Evolutionary conservation across 2,888 invertebrate species (phyloP), one percentile per base, ranked within the genome.

Genomic region (Papilio elwesi): DNA sequence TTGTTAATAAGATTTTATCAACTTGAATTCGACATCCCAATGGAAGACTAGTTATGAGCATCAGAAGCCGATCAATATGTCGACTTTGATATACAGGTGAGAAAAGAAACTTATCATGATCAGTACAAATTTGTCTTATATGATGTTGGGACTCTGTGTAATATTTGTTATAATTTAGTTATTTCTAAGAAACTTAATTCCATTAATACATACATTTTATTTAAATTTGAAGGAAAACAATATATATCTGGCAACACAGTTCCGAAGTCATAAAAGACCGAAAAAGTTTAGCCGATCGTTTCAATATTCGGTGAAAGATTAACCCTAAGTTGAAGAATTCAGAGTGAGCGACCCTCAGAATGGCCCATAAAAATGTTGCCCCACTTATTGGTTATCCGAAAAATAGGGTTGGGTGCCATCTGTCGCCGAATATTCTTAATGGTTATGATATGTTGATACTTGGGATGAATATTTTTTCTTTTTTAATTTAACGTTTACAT

Each of bases 291-390:
- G 82, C 83, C 84, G 79, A 55, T 84, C 80, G 83, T 83, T 83
- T 84, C 86, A 89, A 87, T 89, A 89, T 85, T 88, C 88, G 79
- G 82, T 83, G 84, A 84, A 88, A 89, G 89, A 90, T 89, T 89
- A 89, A 85, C 86, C 82, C 80, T 80, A 87, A 87, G 80, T 88
- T 85, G 83, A 87, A 85, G 87, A 88, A 90, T 89, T 87, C 85
- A 81, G 85, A 85, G 81, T 85, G 85, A 85, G 79, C 85, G 85
- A 87, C 87, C 88, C 85, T 85, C 79, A 78, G 81, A 86, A 85
- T 85, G 85, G 85, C 81, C 85, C 82, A 88, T 90, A 90, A 90
- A 89, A 89, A 88, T 86, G 85, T 86, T 82, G 84, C 82, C 82
- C 76, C 80, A 83, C 85, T 86, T 89, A 89, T 89, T 88, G 86